Evolutionary conservation across 2,888 invertebrate genomes (phyloP), one percentile per base, ranked within the genome.

Genomic region (Polydrusus cervinus): DNA sequence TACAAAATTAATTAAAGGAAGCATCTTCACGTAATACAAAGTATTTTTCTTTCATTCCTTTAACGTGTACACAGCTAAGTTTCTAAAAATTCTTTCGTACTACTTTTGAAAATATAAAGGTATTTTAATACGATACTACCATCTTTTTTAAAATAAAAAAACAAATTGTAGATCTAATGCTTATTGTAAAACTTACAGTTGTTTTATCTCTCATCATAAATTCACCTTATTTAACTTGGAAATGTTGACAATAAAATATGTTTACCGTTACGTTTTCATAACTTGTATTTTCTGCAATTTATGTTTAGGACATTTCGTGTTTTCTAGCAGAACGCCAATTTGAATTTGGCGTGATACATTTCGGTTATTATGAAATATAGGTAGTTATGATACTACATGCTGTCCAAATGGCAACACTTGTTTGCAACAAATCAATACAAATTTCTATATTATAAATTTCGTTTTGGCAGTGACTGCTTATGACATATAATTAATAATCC

Each of bases 221-320:
- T 40, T 53, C 38, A 25, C 51, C 66, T 53, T 34, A 67, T 67
- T 43, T 55, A 67, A 16, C 45, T n/a, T 55, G 25, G 38, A 18
- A 51, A 38, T 40, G 45, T 64, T 64, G 8, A 51, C 34, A 7
- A 53, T 65, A 65, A 55, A 65, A 16, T 38, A 43, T 57, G 65
- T 64, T 55, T 20, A 71, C n/a, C 55, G 30, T 55, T 47, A 65
- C 45, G 57, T 65, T 71, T 71, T 65, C 55, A 57, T 57, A 71
- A 57, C 30, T 71, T 71, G 40, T 53, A 53, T 62, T 64, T 62
- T 61, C 38, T 45, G 43, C 25, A 71, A 71, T 57, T 65, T 65
- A 57, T 65, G 55, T 61, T 62, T 20, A 40, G 57, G 71, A 65
- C 71, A 71, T 71, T 71, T 40, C 25, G 64, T 71, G 64, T 64